Conservation (phyloP, 2,888 invertebrate species). For the Boloria euphrosyne region DNA sequence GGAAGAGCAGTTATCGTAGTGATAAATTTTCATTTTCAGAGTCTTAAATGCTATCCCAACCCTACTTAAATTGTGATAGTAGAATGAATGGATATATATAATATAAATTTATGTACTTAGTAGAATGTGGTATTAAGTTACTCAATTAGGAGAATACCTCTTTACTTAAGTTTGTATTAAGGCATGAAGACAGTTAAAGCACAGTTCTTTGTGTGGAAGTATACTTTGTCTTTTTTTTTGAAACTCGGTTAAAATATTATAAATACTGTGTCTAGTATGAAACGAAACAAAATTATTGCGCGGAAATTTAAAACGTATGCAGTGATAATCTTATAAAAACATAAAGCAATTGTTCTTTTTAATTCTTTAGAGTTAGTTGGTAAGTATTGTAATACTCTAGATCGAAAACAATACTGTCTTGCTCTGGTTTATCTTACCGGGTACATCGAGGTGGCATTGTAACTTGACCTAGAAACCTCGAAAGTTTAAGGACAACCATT, state of each 20-base stretch:
- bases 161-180: too few relatives aligned
- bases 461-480: conserved; percentile 20
- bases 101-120: conserved; percentile 3
- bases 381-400: conserved; percentile 10
- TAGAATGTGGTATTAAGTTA: too few relatives aligned
- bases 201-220: too few relatives aligned
- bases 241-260: too few relatives aligned
- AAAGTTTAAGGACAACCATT: conserved; percentile 24
- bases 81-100: neutral
- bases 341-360: conserved; percentile 7
- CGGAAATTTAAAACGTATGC: too few relatives aligned
- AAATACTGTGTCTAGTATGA: too few relatives aligned
- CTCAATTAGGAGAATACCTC: too few relatives aligned
- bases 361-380: conserved; percentile 14
- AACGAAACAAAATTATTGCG: too few relatives aligned
- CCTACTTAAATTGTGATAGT: conserved; percentile 9
- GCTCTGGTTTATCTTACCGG: conserved; percentile 13
- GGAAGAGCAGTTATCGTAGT: conserved; percentile 19
- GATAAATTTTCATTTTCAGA: conserved; percentile 23
- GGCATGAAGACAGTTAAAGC: too few relatives aligned
- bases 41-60: conserved; percentile 1
- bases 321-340: neutral
- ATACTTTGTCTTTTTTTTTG: too few relatives aligned
- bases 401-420: conserved; percentile 20
- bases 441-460: conserved; percentile 21